A percentile compares a stretch with the other conserved stretches of the same genome.
Evolutionary conservation across 2,797 vertebrate species (phyloP).

Genomic region (Parauchenoglanis ngamensis): DNA sequence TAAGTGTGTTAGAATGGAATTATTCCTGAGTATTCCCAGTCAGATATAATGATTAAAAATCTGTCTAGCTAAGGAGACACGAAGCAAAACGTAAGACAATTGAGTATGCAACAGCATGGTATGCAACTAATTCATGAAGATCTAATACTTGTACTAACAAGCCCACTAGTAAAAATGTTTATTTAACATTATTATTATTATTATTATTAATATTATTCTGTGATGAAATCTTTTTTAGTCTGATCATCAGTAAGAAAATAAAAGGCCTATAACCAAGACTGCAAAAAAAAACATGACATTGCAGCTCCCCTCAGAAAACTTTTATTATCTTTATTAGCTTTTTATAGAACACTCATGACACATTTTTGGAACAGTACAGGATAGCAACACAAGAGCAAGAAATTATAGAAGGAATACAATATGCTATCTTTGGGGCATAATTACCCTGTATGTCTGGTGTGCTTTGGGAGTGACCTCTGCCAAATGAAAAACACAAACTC

Average conservation of each 20-base stretch:
- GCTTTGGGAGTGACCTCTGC: constrained; percentile 48
- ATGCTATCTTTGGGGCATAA: constrained; percentile 59
- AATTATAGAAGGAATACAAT: constrained; percentile 49
- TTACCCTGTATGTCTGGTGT: constrained; percentile 51
- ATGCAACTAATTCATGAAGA: background rate
- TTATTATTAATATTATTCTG: too few relatives aligned
- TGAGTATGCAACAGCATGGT: background rate
- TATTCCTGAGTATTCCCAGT: constrained; percentile 22
- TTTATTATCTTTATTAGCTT: constrained; percentile 39
- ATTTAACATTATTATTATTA: too few relatives aligned
- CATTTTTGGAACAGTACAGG: constrained; percentile 33
- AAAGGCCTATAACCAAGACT: background rate
- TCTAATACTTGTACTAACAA: background rate
- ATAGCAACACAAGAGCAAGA: constrained; percentile 28
- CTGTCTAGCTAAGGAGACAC: constrained; percentile 20
- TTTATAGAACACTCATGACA: constrained; percentile 38
- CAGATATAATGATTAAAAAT: constrained; percentile 23
- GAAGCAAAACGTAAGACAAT: background rate
- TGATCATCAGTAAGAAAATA: constrained; percentile 23
- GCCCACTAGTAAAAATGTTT: constrained; percentile 8
- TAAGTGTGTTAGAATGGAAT: constrained; percentile 24
- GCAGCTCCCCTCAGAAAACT: background rate
- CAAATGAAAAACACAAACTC: constrained; percentile 58
- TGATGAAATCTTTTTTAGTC: background rate
- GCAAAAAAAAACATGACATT: constrained; percentile 13